A percentile compares a stretch with the other conserved stretches of the same genome.
These are phyloP conservation scores for Liopterus haemorrhoidalis DNA, from an alignment of 2,888 invertebrate species.

Conservation along the genomic window DNA sequence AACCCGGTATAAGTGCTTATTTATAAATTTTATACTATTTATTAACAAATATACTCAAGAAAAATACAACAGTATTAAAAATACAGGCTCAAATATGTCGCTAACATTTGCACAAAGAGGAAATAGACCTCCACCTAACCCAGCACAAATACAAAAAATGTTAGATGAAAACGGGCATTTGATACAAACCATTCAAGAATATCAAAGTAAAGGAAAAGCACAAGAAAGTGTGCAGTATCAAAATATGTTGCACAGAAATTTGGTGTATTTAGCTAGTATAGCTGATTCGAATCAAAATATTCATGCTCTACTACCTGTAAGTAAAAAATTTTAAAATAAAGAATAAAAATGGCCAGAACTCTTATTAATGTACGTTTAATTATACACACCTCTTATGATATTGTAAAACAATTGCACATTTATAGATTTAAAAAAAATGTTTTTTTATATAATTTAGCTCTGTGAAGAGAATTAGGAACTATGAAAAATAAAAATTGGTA, in stretches of 20 bases:
- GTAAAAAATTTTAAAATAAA: constrained; percentile 47
- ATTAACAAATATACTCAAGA: too few species aligned
- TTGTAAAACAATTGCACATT: too few species aligned
- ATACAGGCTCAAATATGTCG: constrained; percentile 51
- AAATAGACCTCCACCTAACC: constrained; percentile 68
- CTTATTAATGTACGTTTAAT: too few species aligned
- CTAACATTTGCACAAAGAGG: constrained; percentile 67
- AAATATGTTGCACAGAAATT: constrained; percentile 88
- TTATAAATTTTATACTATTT: neutral
- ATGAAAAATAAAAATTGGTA: too few species aligned
- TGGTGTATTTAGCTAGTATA: constrained; percentile 91
- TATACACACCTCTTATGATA: too few species aligned
- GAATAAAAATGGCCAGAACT: too few species aligned
- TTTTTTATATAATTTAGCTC: too few species aligned
- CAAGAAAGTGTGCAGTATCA: constrained; percentile 93
- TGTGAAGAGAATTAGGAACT: too few species aligned
- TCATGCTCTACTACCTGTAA: constrained; percentile 81
- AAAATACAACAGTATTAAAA: too few species aligned
- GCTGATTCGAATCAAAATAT: constrained; percentile 96
- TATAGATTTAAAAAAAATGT: too few species aligned
- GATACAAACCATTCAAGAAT: constrained; percentile 95
- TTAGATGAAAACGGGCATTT: constrained; percentile 95
- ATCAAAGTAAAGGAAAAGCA: constrained; percentile 89
- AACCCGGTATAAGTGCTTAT: neutral
- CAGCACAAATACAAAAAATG: constrained; percentile 89